These are phyloP conservation scores for Oxycera nigricornis DNA, from an alignment of 2,888 invertebrate species.

Conservation along the genomic window DNA sequence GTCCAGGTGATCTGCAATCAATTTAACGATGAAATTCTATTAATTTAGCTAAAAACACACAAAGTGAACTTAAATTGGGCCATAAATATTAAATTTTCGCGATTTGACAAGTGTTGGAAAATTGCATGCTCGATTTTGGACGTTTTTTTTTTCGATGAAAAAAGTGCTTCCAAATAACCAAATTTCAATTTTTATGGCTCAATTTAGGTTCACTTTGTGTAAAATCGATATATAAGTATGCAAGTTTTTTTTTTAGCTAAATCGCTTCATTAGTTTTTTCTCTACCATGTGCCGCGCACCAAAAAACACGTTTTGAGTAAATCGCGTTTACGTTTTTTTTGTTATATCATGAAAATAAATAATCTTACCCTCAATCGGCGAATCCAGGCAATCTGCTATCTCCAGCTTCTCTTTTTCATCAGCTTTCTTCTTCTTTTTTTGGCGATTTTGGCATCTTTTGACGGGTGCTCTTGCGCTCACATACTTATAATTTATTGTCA, in stretches of 20 bases:
- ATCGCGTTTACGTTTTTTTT: neutral
- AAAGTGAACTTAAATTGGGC: neutral
- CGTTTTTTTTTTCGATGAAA: neutral
- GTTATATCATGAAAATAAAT: too few relatives aligned
- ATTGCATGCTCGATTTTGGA: neutral
- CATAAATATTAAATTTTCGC: neutral
- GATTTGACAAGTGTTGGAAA: neutral
- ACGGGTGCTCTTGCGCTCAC: neutral
- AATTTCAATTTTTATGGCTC: too few relatives aligned
- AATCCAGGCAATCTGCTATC: neutral
- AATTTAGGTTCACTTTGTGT: neutral
- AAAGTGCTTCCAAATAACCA: too few relatives aligned
- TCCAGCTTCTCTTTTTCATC: neutral
- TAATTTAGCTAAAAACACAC: neutral
- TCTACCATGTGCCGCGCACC: neutral
- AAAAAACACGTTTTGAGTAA: neutral
- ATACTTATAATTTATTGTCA: neutral
- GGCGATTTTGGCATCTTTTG: neutral
- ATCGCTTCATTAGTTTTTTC: too few relatives aligned
- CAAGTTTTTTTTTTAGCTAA: too few relatives aligned
- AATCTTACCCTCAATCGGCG: too few relatives aligned
- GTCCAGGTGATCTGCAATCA: too few relatives aligned
- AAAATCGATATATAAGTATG: neutral
- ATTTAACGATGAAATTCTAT: too few relatives aligned
- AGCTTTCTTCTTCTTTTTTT: neutral